Conservation (phyloP, 92 coral and sea anemone species). For the Galaxea fascicularis region DNA sequence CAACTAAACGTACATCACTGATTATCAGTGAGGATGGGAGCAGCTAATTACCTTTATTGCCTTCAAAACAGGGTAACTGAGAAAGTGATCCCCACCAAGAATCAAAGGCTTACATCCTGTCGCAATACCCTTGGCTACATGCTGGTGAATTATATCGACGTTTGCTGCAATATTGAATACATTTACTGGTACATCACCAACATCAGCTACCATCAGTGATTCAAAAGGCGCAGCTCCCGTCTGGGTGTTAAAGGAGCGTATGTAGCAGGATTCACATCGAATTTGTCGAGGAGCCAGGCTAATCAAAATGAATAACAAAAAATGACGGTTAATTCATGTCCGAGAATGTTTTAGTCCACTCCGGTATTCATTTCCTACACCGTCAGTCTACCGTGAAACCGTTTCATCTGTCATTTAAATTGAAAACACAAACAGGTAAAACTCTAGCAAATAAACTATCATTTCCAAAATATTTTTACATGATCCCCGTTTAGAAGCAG, state of each 20-base stretch:
- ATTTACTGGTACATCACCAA: conserved; percentile 70
- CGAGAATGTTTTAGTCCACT: not conserved
- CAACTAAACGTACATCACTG: not conserved
- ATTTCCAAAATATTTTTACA: not conserved
- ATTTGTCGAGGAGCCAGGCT: conserved; percentile 74
- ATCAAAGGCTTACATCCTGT: conserved; percentile 62
- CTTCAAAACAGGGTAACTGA: conserved; percentile 64
- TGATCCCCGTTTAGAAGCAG: too few species aligned
- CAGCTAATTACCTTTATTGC: conserved; percentile 56
- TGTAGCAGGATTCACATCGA: conserved; percentile 62
- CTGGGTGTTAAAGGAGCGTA: conserved; percentile 56
- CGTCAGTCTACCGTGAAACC: not conserved
- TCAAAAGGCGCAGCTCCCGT: conserved; percentile 77
- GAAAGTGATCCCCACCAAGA: conserved; percentile 70
- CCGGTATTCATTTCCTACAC: not conserved
- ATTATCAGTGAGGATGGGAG: not conserved
- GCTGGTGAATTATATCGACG: conserved; percentile 36
- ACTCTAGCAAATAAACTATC: not conserved
- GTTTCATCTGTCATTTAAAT: not conserved
- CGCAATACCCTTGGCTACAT: conserved; percentile 42
- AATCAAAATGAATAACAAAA: not conserved
- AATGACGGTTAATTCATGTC: not conserved
- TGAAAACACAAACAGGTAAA: not conserved
- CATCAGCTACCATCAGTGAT: conserved; percentile 75
- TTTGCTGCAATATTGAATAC: conserved; percentile 46